Evolutionary conservation across 92 coral and sea anemone genomes (phyloP).

Genomic region (Micromussa lordhowensis): DNA sequence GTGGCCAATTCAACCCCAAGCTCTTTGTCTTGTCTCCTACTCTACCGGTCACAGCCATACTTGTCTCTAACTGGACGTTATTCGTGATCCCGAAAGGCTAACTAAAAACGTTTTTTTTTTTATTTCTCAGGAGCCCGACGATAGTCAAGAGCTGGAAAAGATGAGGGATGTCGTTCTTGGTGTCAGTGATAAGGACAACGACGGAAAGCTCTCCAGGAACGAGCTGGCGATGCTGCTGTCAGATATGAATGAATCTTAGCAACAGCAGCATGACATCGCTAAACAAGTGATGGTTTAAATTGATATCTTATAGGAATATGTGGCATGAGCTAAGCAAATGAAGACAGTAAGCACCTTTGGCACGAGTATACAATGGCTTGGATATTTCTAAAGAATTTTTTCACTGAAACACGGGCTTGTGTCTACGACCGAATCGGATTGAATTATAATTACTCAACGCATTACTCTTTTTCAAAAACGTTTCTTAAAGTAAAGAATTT

Average conservation of each 20-base stretch:
- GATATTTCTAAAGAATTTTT: not conserved
- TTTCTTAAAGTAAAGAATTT: not conserved
- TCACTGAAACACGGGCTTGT: not conserved
- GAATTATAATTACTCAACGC: not conserved
- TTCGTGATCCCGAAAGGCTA: too few species aligned
- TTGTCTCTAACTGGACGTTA: too few species aligned
- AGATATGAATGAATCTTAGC: not conserved
- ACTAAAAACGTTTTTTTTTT: not conserved
- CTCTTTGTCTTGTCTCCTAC: too few species aligned
- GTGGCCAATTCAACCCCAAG: too few species aligned
- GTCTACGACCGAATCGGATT: not conserved
- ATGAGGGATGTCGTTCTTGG: conserved; percentile 61
- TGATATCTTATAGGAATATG: not conserved
- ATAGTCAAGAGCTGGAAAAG: conserved; percentile 55
- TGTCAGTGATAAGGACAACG: conserved; percentile 61
- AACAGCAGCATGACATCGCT: not conserved
- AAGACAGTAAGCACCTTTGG: conserved; percentile 14
- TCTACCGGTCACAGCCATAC: too few species aligned
- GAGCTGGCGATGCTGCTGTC: conserved; percentile 65
- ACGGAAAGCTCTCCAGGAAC: conserved; percentile 62
- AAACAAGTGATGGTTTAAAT: not conserved
- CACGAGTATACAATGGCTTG: not conserved
- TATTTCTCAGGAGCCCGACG: conserved; percentile 21
- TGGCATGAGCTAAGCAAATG: not conserved
- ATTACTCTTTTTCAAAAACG: not conserved